A percentile compares a stretch with the other conserved stretches of the same genome.
These are phyloP conservation scores for Leptinotarsa lineolata DNA, from an alignment of 1,140 invertebrate species.

Conservation along the genomic window DNA sequence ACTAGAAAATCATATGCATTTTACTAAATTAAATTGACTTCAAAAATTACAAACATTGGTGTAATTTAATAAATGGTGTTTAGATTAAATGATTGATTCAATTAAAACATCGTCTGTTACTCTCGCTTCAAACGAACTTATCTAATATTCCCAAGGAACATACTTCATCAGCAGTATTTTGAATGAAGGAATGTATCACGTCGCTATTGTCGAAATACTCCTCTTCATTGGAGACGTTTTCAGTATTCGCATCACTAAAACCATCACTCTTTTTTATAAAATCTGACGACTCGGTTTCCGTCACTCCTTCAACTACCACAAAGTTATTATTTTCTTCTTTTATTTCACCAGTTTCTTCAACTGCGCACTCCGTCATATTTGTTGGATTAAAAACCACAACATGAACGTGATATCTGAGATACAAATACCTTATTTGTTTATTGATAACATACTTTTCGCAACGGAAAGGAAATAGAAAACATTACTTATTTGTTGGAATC, in stretches of 20 bases:
- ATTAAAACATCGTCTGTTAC: too few relatives aligned
- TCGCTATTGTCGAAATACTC: conserved; percentile 29
- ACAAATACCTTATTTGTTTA: neutral
- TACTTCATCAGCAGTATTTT: conserved; percentile 43
- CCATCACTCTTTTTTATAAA: conserved; percentile 7
- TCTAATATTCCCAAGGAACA: neutral
- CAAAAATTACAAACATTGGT: too few relatives aligned
- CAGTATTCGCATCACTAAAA: neutral
- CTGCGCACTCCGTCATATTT: neutral
- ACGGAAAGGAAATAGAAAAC: conserved; percentile 5
- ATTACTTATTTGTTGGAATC: neutral
- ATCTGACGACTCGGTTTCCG: conserved; percentile 36
- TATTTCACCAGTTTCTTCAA: conserved; percentile 6
- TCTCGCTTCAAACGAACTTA: too few relatives aligned
- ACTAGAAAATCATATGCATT: too few relatives aligned
- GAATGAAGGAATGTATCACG: conserved; percentile 45
- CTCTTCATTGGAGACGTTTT: neutral
- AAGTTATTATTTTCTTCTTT: conserved; percentile 35
- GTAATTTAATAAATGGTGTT: too few relatives aligned
- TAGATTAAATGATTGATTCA: too few relatives aligned
- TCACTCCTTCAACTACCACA: conserved; percentile 34
- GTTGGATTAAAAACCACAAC: neutral
- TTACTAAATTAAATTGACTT: too few relatives aligned
- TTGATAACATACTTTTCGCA: neutral
- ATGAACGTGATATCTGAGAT: neutral